Percentiles rank a stretch among this genome's conserved stretches.
These are phyloP conservation scores for Macrotus californicus DNA, from an alignment of 2,113 vertebrate species.

Conservation along the genomic window DNA sequence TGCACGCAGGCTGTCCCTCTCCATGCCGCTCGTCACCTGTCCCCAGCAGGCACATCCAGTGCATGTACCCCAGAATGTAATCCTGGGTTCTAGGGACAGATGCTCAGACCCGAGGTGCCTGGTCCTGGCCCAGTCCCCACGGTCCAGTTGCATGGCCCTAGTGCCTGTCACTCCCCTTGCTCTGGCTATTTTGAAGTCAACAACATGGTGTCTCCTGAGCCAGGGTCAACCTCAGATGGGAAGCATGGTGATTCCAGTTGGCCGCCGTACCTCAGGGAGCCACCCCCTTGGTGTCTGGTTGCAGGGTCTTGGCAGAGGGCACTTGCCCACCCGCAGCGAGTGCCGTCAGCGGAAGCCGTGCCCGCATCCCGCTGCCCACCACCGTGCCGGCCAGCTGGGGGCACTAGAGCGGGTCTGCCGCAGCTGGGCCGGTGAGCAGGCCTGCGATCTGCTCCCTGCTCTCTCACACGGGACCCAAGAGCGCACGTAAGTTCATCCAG, in stretches of 20 bases:
- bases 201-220: not conserved
- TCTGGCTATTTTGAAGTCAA: too few species aligned
- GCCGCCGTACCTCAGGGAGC: not conserved
- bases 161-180: not conserved
- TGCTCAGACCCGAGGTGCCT: not conserved
- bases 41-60: not conserved
- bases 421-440: conserved; percentile 38
- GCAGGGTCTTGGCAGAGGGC: conserved; percentile 62
- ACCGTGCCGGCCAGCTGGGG: conserved; percentile 61
- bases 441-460: not conserved
- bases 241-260: not conserved
- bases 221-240: not conserved
- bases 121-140: not conserved
- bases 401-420: conserved; percentile 32
- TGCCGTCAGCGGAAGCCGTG: conserved; percentile 55
- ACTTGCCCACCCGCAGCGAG: conserved; percentile 53
- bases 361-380: conserved; percentile 60
- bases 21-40: not conserved
- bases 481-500: not conserved
- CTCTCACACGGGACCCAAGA: not conserved
- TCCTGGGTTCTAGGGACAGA: not conserved
- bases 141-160: not conserved
- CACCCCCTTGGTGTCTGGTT: conserved; percentile 54
- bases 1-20: not conserved
- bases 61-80: not conserved